A percentile compares a stretch with the other conserved stretches of the same genome.
Conservation (phyloP, 2,113 vertebrate species). For the Xiphophorus couchianus region DNA sequence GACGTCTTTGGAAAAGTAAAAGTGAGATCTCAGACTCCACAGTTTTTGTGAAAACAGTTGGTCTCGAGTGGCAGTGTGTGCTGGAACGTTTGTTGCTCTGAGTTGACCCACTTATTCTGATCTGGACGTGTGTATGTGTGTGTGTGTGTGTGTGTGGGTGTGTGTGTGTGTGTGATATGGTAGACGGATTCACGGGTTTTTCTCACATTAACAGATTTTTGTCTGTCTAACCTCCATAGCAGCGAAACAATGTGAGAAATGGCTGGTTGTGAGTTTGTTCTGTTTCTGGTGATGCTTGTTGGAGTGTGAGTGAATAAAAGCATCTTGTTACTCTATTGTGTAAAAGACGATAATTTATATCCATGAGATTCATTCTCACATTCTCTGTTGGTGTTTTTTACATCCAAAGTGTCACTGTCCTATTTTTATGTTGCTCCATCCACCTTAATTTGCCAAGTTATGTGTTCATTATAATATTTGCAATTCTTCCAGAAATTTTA, state of each 20-base stretch:
- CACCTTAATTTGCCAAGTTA: background rate
- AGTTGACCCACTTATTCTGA: constrained; percentile 61
- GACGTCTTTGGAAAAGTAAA: constrained; percentile 9
- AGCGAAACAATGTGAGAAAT: constrained; percentile 47
- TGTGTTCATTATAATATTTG: constrained; percentile 8
- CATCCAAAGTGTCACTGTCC: background rate
- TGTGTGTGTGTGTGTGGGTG: background rate
- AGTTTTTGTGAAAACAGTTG: constrained; percentile 50
- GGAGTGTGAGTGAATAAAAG: constrained; percentile 3
- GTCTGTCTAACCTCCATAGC: constrained; percentile 53
- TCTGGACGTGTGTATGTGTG: background rate
- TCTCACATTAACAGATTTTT: constrained; percentile 58
- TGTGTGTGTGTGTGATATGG: constrained; percentile 2
- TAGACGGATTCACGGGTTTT: constrained; percentile 49
- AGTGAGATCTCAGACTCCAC: constrained; percentile 14
- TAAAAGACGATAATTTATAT: background rate
- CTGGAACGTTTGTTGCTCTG: constrained; percentile 21
- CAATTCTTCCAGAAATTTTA: background rate
- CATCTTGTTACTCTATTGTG: background rate
- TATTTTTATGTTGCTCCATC: background rate
- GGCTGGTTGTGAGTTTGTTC: constrained; percentile 3
- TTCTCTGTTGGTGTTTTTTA: background rate
- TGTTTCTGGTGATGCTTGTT: background rate
- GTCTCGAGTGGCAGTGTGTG: constrained; percentile 36
- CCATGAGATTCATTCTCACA: background rate